Base-by-base conservation (phyloP, 2,113 vertebrate species). In the Eulacestoma nigropectus region DNA sequence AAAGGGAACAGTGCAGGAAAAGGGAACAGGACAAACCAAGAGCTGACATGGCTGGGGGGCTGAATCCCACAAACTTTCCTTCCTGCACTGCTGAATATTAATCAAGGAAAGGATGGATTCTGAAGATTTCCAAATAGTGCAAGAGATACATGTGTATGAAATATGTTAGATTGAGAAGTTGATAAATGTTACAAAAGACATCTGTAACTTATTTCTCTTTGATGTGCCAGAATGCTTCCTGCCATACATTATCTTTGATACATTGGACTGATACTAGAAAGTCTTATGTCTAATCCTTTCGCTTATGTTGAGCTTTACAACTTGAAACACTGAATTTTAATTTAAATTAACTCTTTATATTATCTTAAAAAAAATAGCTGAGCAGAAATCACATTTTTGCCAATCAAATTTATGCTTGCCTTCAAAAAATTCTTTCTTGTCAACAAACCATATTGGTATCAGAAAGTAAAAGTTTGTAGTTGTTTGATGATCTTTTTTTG, bases 281-380 rank as follows among this genome's bases (percentile, higher is more conserved):
- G 83, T 89, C 69, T 90, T 59, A 42, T 49, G 63, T 69, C 59
- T 96, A 94, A 92, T 89, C 93, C 87, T 97, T 97, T 97, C 47
- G 53, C 89, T 96, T 95, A 83, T 91, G 72, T 87, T 96, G 86
- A 96, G 73, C 60, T 96, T 97, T 89, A 64, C 41, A 87, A 85
- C 44, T 49, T 67, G 60, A 87, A 96, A 49, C 46, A 76, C 55
- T 78, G 67, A 93, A 84, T 94, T 94, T 76, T 84, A 84, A 83
- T 95, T 90, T 87, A 88, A 57, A 88, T 87, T 72, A 70, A 29
- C 21, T 82, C 33, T 90, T 96, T 91, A 67, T 96, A 80, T 53
- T 37, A 6, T 68, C 68, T 87, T 78, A 27, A 67, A 89, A 50
- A 0, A 53, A 75, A 37, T 78, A 84, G 17, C 68, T 84, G 37